Percentiles rank a stretch among this genome's conserved stretches.
Conservation (phyloP, 2,113 vertebrate species). For the Halcyon senegalensis region DNA sequence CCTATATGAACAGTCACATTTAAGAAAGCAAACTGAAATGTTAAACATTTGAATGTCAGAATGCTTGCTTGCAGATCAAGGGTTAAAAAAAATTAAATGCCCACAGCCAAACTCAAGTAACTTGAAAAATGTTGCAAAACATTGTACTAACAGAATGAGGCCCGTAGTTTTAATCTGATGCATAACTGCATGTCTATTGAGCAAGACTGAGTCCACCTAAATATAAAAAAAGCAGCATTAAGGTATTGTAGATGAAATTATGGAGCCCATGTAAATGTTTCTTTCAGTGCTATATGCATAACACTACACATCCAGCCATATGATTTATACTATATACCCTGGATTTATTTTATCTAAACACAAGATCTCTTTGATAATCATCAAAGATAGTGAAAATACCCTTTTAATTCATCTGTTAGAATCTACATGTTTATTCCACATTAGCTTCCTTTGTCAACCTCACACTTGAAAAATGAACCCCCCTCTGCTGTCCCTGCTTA, state of each 20-base stretch:
- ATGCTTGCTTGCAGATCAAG: neutral
- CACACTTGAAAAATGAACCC: slow-evolving; percentile 17
- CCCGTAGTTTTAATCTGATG: neutral
- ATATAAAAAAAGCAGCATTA: neutral
- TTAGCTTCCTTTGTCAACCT: slow-evolving; percentile 20
- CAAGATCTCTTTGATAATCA: slow-evolving; percentile 9
- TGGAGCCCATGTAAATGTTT: neutral
- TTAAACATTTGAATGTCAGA: neutral
- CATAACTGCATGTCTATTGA: neutral
- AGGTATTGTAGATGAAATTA: neutral
- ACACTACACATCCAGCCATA: neutral
- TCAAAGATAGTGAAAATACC: slow-evolving; percentile 42
- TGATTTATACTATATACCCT: neutral
- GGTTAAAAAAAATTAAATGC: neutral
- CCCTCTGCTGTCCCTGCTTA: slow-evolving; percentile 50
- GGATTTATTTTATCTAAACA: neutral
- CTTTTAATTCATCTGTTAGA: slow-evolving; percentile 53
- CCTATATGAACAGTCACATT: neutral
- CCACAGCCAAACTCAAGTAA: neutral
- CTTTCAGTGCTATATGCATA: neutral
- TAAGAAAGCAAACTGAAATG: neutral
- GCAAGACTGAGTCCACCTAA: neutral
- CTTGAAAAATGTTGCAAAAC: neutral
- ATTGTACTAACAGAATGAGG: neutral
- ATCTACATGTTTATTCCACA: slow-evolving; percentile 6